Evolutionary conservation across 30 jellyfish, hydroid and myxozoan genomes (phyloP).

Genomic region (Turritopsis dohrnii): DNA sequence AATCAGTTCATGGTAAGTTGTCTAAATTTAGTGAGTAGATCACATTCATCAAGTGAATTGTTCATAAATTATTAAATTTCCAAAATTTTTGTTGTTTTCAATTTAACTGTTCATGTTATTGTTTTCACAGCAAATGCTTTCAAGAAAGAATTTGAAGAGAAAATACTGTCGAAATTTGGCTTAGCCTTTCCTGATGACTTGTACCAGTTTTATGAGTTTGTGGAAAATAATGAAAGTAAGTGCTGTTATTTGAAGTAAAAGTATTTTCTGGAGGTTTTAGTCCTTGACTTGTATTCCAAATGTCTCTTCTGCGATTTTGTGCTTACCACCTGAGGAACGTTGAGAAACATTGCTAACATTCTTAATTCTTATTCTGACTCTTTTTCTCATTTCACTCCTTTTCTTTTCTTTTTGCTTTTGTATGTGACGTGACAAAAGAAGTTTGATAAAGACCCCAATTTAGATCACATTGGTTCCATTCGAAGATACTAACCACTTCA

Average conservation of each 20-base stretch:
- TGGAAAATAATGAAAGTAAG: slow-evolving; percentile 1
- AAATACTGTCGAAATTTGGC: slow-evolving; percentile 13
- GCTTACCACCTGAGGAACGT: no score
- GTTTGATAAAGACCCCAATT: no score
- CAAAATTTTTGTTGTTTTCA: background rate
- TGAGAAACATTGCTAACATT: no score
- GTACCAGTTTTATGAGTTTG: slow-evolving; percentile 44
- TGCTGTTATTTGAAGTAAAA: background rate
- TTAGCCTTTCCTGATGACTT: slow-evolving; percentile 65
- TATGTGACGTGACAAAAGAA: no score
- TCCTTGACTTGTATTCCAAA: no score
- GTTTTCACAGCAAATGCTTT: slow-evolving; percentile 1
- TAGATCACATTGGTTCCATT: no score
- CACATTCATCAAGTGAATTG: background rate
- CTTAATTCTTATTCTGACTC: no score
- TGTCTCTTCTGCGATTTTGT: no score
- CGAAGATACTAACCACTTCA: no score
- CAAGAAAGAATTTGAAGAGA: slow-evolving; percentile 18
- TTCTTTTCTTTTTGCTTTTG: no score
- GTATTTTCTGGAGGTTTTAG: no score
- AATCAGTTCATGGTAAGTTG: background rate
- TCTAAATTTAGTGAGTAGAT: background rate
- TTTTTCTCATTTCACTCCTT: no score
- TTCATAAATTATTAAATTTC: background rate
- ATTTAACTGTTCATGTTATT: background rate